phyloP scores from a whole-genome alignment of 2,888 invertebrate genomes.

The Euplagia quadripunctaria region DNA sequence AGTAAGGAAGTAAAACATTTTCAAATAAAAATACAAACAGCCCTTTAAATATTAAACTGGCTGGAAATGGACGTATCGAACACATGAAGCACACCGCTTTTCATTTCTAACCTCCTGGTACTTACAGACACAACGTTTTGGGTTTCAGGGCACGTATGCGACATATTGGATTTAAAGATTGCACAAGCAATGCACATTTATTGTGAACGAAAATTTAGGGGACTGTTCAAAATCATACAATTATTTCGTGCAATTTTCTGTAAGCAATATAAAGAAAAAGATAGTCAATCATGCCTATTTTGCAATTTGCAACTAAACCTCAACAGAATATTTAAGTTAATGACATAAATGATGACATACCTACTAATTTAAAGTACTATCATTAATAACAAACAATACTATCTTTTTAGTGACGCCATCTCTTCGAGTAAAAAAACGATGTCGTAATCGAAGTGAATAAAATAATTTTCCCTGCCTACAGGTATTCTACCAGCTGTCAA shows the following conservation, averaged over 20 bases:
- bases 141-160: slow-evolving; percentile 15
- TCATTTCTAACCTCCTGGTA: slow-evolving; percentile 15
- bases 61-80: slow-evolving; percentile 4
- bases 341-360: too few relatives aligned
- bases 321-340: background rate
- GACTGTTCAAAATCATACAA: slow-evolving; percentile 11
- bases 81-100: slow-evolving; percentile 11
- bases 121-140: background rate
- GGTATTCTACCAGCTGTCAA: too few relatives aligned
- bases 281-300: background rate
- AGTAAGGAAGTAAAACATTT: too few relatives aligned
- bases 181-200: slow-evolving; percentile 21
- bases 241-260: slow-evolving; percentile 5
- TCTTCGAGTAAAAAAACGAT: too few relatives aligned
- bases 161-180: slow-evolving; percentile 29
- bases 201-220: slow-evolving; percentile 17
- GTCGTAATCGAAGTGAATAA: too few relatives aligned
- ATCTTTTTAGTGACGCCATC: too few relatives aligned
- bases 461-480: too few relatives aligned
- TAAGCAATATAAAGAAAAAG: background rate
- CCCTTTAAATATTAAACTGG: background rate
- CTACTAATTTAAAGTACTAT: too few relatives aligned
- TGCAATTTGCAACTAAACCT: background rate
- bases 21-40: background rate
- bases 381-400: too few relatives aligned